Base-by-base conservation (phyloP, 2,888 invertebrate genomes). In the Melinaea menophilus region DNA sequence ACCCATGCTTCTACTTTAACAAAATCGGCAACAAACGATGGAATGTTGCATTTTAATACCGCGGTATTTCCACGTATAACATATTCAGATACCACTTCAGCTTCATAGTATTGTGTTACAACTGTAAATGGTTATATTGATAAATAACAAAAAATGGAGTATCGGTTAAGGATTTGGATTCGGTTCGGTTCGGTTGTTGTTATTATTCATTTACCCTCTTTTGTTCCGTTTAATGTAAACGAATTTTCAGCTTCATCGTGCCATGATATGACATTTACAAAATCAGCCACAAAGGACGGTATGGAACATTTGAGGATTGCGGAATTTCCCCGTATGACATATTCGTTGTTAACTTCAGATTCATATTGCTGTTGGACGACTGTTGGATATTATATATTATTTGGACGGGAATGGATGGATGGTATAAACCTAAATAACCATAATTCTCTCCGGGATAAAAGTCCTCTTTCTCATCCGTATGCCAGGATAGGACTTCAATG, bases 281-380 rank as follows among this genome's bases (percentile, higher is more conserved):
- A 98, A 90, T 98, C 97, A 67, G 96, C 96, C 68, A 97, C 97
- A 88, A 97, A 98, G 69, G 96, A 96, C 58, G 98, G 98, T 78
- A 97, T 95, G 76, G 95, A 95, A 91, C 97, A 97, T 90, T 96
- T 97, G 77, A 97, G 91, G 71, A 97, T 95, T 68, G 96, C 97
- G 76, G 96, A 94, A 87, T 97, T 97, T 75, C 97, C 97, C 73
- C 96, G 94, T 79, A 97, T 97, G 63, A 95, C 96, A 86, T 97
- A 96, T 84, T 97, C 97, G 89, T 97, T 95, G 90, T 96, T 96
- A 73, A 97, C 97, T 92, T 97, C 97, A 69, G 96, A 95, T 88
- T 96, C 96, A 88, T 97, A 97, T 86, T 94, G 95, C 85, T 97
- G 97, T 81, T 96, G 95, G 78, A 97, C 97, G 89, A 97, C 97